These are phyloP conservation scores for Brachyptera putata DNA, from an alignment of 2,888 invertebrate species.

Conservation along the genomic window DNA sequence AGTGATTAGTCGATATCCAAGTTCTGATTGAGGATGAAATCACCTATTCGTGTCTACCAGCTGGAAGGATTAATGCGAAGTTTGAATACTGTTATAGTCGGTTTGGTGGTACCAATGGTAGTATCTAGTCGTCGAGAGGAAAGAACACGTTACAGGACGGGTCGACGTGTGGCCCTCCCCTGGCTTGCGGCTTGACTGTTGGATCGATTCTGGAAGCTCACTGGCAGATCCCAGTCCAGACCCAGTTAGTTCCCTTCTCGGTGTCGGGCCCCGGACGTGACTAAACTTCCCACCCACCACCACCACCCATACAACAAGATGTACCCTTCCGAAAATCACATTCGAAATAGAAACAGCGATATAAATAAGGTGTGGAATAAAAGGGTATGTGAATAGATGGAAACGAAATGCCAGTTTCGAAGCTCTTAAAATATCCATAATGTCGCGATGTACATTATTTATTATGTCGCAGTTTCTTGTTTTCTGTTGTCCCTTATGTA, in stretches of 20 bases:
- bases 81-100: too few relatives aligned
- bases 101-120: background rate
- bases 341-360: background rate
- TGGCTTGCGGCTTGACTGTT: background rate
- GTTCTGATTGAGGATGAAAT: too few relatives aligned
- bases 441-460: background rate
- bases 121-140: too few relatives aligned
- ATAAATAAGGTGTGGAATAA: background rate
- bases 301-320: background rate
- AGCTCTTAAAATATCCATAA: background rate
- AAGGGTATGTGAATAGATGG: background rate
- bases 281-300: background rate
- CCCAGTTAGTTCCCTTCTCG: background rate
- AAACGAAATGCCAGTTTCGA: background rate
- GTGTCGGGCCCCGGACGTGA: background rate
- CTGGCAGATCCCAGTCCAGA: constrained; percentile 2
- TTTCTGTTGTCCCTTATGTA: too few relatives aligned
- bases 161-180: background rate
- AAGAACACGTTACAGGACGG: too few relatives aligned
- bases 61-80: too few relatives aligned
- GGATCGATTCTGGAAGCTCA: constrained; percentile 6
- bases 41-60: too few relatives aligned
- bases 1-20: too few relatives aligned
- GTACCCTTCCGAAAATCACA: background rate
- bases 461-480: too few relatives aligned